Percentiles rank a stretch among this genome's conserved stretches.
Evolutionary conservation across 1,140 invertebrate genomes (phyloP).

Genomic region (Leptinotarsa undecemlineata): DNA sequence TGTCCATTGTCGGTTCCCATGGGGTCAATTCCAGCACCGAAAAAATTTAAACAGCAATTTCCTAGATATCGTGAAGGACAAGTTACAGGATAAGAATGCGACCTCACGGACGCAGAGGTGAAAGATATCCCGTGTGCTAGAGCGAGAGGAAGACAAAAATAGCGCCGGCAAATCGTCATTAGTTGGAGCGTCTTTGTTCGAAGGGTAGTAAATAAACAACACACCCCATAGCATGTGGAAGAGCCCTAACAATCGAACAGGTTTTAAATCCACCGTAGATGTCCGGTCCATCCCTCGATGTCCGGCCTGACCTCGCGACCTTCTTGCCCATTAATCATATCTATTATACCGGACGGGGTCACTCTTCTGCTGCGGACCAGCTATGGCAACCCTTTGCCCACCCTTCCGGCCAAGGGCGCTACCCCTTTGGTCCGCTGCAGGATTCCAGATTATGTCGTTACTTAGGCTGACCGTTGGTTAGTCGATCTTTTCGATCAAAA

Average conservation of each 20-base stretch:
- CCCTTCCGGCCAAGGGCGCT: conserved; percentile 21
- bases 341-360: conserved; percentile 49
- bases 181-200: conserved; percentile 46
- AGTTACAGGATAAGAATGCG: neutral
- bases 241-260: conserved; percentile 41
- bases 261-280: conserved; percentile 38
- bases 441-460: conserved; percentile 50
- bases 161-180: conserved; percentile 32
- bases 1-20: conserved; percentile 4
- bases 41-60: conserved; percentile 19
- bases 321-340: conserved; percentile 51
- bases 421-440: conserved; percentile 30
- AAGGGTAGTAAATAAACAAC: conserved; percentile 49
- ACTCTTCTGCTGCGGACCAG: conserved; percentile 14
- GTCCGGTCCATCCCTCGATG: conserved; percentile 47
- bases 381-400: neutral
- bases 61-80: conserved; percentile 20
- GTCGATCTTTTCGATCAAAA: conserved; percentile 38
- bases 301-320: conserved; percentile 49
- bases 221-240: conserved; percentile 43
- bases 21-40: conserved; percentile 10
- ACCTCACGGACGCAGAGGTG: neutral
- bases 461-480: conserved; percentile 50
- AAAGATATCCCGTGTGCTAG: neutral
- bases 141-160: neutral